These are phyloP conservation scores for Poicephalus gulielmi DNA, from an alignment of 2,113 vertebrate genomes.

Conservation along the genomic window DNA sequence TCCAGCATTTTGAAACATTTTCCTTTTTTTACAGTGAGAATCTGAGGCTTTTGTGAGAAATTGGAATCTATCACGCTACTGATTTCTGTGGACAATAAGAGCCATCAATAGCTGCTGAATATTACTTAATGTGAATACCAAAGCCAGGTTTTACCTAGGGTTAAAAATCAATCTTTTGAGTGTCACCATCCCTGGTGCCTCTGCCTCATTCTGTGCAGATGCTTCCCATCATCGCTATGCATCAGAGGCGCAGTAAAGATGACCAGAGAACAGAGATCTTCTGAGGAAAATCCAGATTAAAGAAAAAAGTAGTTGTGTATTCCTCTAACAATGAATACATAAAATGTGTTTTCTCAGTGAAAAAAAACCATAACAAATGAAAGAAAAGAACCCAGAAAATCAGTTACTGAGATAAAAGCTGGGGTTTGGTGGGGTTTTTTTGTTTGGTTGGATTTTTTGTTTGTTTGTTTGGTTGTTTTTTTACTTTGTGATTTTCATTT, in stretches of 20 bases:
- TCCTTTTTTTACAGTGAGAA: neutral
- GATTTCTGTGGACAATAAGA: rapidly evolving
- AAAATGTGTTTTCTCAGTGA: neutral
- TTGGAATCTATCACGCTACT: neutral
- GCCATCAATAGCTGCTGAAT: neutral
- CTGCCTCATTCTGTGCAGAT: neutral
- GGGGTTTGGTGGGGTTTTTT: rapidly evolving
- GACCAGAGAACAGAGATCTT: neutral
- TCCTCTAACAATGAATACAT: neutral
- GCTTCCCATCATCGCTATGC: no score
- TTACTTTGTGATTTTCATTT: neutral
- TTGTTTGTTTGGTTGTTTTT: neutral
- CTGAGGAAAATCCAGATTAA: neutral
- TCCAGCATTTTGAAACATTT: neutral
- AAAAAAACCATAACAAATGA: neutral
- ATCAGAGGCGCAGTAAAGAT: neutral
- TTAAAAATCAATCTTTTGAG: neutral
- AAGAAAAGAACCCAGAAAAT: neutral
- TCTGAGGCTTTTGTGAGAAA: neutral
- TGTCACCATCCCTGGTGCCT: neutral
- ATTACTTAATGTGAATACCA: neutral
- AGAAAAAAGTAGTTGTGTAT: neutral
- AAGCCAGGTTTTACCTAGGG: neutral
- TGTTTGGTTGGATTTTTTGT: neutral
- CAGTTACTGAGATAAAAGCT: neutral